Percentiles rank a stretch among this genome's conserved stretches.
Conservation (phyloP, 2,113 vertebrate genomes). For the Antigone vipio region DNA sequence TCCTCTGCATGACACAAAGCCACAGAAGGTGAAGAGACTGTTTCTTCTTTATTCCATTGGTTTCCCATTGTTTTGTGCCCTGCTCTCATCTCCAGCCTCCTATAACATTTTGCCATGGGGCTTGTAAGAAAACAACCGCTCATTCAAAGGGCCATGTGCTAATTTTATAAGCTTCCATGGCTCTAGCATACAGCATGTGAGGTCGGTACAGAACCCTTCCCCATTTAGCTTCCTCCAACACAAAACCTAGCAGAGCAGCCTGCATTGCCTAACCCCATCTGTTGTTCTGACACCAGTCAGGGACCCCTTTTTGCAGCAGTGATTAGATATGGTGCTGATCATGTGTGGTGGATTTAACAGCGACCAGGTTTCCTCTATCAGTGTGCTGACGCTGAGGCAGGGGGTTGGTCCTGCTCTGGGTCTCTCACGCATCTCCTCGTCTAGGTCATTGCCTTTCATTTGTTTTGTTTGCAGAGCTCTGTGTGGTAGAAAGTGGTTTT, state of each 20-base stretch:
- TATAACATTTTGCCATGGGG: not conserved
- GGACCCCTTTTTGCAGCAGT: not conserved
- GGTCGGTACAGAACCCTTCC: not conserved
- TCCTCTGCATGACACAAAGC: not conserved
- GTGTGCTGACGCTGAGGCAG: not conserved
- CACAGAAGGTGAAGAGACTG: not conserved
- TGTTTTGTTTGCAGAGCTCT: not conserved
- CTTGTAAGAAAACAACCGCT: not conserved
- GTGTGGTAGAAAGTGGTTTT: not conserved
- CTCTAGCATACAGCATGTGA: not conserved
- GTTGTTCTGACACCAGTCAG: not conserved
- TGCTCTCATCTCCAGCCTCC: not conserved
- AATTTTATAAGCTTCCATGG: conserved; percentile 16
- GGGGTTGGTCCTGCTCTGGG: not conserved
- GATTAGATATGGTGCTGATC: not conserved
- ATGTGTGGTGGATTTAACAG: not conserved
- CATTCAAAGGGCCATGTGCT: not conserved
- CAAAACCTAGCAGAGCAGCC: not conserved
- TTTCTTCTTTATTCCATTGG: not conserved
- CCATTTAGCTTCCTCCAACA: not conserved
- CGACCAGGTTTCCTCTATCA: not conserved
- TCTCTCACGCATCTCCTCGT: not conserved
- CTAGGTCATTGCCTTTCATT: not conserved
- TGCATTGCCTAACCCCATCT: not conserved
- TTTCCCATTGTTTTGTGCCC: not conserved